Base-by-base conservation (phyloP, 2,113 vertebrate genomes). In the Peromyscus leucopus region DNA sequence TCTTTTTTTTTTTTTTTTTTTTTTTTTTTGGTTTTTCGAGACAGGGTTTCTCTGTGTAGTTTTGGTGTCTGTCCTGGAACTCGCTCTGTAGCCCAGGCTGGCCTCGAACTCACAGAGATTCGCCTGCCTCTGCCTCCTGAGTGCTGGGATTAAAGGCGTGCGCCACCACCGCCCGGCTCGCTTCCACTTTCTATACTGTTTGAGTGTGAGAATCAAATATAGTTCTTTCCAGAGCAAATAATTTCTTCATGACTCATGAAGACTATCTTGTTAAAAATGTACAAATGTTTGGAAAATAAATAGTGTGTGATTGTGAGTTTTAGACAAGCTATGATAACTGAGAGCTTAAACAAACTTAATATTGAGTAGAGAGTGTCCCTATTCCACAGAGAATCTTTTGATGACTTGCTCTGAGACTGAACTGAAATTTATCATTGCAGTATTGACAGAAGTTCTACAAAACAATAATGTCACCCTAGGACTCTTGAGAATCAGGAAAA, bases 221-320 rank as follows among this genome's bases (percentile, higher is more conserved):
- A 59, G 72, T 67, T 46, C 75, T 92, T 92, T 89, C 89, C 48
- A 90, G 72, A 84, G 80, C 80, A 80, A 96, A 75, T 76, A 63
- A 67, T 57, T 84, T 93, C 31, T 86, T 86, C 74, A 46, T 89
- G 55, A 91, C 63, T 96, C 92, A 48, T 74, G 74, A 94, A 28
- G 48, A 9, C 69, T 84, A 75, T 78, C 33, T 61, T 89, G 24
- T 90, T 86, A 96, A 74, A 95, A 69, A 83, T 71, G 26, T 28
- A 46, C 21, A 92, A 86, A n/a, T n/a, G 69, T 86, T 87, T 96
- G 55, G 69, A 76, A 93, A 97, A 89, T 89, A 94, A 92, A 92
- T n/a, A 71, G 59, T 90, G 69, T 28, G 59, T 90, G 90, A 59
- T 31, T 87, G 46, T 94, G 67, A 83, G 51, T 92, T 97, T 97